These are phyloP conservation scores for Tenthredo amoena DNA, from an alignment of 2,888 invertebrate genomes.

Conservation along the genomic window DNA sequence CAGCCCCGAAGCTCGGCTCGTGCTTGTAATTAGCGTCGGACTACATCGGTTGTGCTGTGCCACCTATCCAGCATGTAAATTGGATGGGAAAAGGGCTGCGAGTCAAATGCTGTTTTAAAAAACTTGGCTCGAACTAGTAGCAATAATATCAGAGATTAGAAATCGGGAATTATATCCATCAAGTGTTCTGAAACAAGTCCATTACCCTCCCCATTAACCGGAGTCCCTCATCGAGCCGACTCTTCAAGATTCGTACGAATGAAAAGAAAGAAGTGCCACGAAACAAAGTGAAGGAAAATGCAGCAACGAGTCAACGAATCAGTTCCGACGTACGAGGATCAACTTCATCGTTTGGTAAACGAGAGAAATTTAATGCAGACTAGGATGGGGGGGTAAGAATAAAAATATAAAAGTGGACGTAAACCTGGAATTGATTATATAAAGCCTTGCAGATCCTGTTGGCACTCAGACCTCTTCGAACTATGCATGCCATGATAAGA, in stretches of 20 bases:
- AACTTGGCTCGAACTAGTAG: background rate
- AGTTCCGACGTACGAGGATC: background rate
- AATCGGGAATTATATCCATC: slow-evolving; percentile 17
- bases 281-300: background rate
- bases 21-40: slow-evolving; percentile 32
- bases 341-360: background rate
- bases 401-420: background rate
- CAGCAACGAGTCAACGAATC: background rate
- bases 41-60: background rate
- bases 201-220: slow-evolving; percentile 1
- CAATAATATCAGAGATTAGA: slow-evolving; percentile 14
- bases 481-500: slow-evolving; percentile 17
- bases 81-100: background rate
- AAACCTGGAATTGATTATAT: background rate
- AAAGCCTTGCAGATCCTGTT: background rate
- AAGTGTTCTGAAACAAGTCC: background rate
- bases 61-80: slow-evolving; percentile 24
- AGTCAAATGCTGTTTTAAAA: background rate
- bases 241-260: background rate
- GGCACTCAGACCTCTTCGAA: background rate
- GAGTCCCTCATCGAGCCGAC: background rate
- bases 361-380: background rate
- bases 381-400: background rate
- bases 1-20: background rate
- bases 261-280: background rate